Evolutionary conservation across 2,113 vertebrate species (phyloP).

Genomic region (Dendropsophus ebraccatus): DNA sequence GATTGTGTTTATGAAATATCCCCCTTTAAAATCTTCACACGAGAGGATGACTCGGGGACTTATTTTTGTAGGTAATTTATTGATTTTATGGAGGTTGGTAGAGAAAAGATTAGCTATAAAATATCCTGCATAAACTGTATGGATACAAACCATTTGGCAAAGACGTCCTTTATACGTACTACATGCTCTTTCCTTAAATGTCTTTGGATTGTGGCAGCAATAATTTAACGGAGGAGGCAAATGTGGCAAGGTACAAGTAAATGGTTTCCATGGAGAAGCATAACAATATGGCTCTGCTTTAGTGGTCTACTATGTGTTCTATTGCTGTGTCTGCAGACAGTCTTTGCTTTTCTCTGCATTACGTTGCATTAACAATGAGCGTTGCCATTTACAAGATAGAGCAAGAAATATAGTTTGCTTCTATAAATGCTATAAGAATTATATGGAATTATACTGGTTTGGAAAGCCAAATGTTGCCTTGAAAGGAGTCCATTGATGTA

Average conservation of each 20-base stretch:
- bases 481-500: too few species aligned
- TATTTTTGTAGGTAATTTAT: neutral
- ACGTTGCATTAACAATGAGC: constrained; percentile 26
- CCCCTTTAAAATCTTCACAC: neutral
- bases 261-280: neutral
- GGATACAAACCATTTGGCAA: neutral
- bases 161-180: neutral
- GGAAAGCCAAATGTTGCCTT: neutral
- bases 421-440: neutral
- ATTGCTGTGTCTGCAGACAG: neutral
- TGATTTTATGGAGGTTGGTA: neutral
- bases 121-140: neutral
- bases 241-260: neutral
- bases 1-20: neutral
- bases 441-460: neutral
- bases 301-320: neutral
- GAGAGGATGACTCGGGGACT: neutral
- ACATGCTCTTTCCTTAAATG: neutral
- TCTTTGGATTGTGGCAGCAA: neutral
- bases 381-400: neutral
- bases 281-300: neutral
- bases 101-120: neutral
- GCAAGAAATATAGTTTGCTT: constrained; percentile 12
- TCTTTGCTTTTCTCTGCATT: constrained; percentile 35
- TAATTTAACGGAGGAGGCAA: neutral